Base-by-base conservation (phyloP, 23 tunicate species). In the Phallusia fumigata region DNA sequence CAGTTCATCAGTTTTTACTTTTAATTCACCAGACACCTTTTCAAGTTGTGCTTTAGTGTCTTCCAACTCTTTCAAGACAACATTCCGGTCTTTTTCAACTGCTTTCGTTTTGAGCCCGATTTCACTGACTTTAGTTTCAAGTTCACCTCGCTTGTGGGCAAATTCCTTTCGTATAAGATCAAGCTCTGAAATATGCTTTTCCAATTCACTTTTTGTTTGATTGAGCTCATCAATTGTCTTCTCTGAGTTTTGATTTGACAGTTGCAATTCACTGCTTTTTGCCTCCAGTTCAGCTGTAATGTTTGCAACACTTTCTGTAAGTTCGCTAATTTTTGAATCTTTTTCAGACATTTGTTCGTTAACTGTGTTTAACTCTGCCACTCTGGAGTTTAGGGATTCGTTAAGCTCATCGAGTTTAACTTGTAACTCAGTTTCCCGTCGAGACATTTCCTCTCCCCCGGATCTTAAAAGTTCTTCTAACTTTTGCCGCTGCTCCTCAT, bases 151-250 rank as follows among this genome's bases (percentile, higher is more conserved):
- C 31, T 85, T 85, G 26, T 64, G 24, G 3, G 34, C 65, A 65
- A 85, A 85, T 69, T 85, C 88, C 31, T 69, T 35, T 40, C 75
- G 83, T 35, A 85, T 85, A 8, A 51, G 76, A 35, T 76, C 52
- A 30, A 85, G 83, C 47, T 85, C 88, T 0, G 78, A 65, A 50
- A 85, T 85, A 35, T 85, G 88, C 32, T 45, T 35, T 33, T 85
- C 88, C 13, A 85, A 58, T 49, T 85, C 88, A 65, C 64, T 75
- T 32, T 79, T 81, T 10, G 88, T 85, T 30, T 49, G 65, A 19
- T 85, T 74, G 6, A 85, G 83, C 78, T 85, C 88, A 0, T 65
- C 30, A 11, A 76, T 65, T 11, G 33, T 30, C 19, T 44, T 77
- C 19, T 77, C 32, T 0, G 81, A 84, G 53, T 76, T 76, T 15